phyloP scores from a whole-genome alignment of 2,113 vertebrate species.

The Erpornis zantholeuca region DNA sequence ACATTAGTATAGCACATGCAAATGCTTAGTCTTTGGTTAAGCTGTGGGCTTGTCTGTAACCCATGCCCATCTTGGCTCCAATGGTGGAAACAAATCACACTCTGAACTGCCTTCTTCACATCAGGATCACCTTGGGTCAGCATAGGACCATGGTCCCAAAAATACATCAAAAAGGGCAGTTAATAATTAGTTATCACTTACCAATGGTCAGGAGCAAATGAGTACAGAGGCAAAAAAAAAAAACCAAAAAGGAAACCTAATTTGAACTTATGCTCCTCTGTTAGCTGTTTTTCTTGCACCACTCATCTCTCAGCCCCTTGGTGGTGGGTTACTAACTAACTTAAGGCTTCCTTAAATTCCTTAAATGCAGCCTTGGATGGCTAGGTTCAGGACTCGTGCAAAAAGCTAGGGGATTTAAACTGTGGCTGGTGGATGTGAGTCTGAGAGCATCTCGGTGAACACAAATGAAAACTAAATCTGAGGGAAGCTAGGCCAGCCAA shows the following conservation, averaged over 20 bases:
- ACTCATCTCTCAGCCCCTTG: neutral
- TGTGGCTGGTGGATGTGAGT: neutral
- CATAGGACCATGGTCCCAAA: neutral
- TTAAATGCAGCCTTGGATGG: neutral
- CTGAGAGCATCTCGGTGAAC: neutral
- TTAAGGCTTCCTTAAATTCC: neutral
- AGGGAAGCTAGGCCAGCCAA: conserved; percentile 24
- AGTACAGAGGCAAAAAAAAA: neutral
- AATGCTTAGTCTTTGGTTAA: neutral
- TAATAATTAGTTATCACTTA: neutral
- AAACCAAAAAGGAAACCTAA: neutral
- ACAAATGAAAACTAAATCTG: conserved; percentile 24
- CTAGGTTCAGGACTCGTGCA: neutral
- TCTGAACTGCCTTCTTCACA: neutral
- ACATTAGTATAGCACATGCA: neutral
- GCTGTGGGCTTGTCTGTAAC: neutral
- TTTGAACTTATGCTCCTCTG: neutral
- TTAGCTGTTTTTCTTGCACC: neutral
- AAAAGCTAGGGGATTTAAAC: neutral
- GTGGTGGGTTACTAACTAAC: neutral
- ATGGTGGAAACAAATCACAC: neutral
- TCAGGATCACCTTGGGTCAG: neutral
- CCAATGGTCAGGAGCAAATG: neutral
- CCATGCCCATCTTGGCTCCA: neutral
- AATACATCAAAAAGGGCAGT: neutral